These are phyloP conservation scores for Dicyrtomina minuta DNA, from an alignment of 2,888 invertebrate species.

Conservation along the genomic window DNA sequence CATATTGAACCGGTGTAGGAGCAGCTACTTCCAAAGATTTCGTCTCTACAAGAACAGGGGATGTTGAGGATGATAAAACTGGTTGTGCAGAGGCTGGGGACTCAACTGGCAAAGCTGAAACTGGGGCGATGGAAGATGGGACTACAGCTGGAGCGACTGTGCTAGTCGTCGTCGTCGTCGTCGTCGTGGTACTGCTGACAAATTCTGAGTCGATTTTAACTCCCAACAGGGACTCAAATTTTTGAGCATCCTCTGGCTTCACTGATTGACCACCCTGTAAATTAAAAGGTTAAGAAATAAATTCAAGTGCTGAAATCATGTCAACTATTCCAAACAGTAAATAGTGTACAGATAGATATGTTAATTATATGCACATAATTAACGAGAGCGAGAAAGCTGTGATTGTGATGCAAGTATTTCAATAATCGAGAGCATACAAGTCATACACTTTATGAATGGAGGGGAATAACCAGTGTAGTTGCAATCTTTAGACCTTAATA, in stretches of 20 bases:
- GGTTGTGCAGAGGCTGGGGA: neutral
- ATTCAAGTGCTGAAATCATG: too few species aligned
- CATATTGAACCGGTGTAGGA: neutral
- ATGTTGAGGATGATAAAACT: neutral
- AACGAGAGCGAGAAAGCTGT: too few species aligned
- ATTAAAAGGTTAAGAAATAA: constrained; percentile 5
- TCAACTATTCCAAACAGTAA: too few species aligned
- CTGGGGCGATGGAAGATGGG: constrained; percentile 22
- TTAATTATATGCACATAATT: too few species aligned
- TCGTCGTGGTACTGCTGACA: constrained; percentile 28
- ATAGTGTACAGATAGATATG: too few species aligned
- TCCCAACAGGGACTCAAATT: constrained; percentile 45
- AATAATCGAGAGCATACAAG: too few species aligned
- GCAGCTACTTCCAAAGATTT: constrained; percentile 1
- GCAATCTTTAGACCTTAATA: too few species aligned
- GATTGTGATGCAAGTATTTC: too few species aligned
- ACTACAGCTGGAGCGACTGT: constrained; percentile 29
- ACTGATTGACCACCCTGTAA: constrained; percentile 47
- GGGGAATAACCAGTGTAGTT: too few species aligned
- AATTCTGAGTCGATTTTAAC: constrained; percentile 46
- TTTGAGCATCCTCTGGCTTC: constrained; percentile 47
- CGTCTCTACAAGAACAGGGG: neutral
- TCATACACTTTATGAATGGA: too few species aligned
- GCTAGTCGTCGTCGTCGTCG: constrained; percentile 22
- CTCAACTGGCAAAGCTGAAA: neutral